Conservation (phyloP, 2,888 invertebrate species). For the Uloborus plumipes region DNA sequence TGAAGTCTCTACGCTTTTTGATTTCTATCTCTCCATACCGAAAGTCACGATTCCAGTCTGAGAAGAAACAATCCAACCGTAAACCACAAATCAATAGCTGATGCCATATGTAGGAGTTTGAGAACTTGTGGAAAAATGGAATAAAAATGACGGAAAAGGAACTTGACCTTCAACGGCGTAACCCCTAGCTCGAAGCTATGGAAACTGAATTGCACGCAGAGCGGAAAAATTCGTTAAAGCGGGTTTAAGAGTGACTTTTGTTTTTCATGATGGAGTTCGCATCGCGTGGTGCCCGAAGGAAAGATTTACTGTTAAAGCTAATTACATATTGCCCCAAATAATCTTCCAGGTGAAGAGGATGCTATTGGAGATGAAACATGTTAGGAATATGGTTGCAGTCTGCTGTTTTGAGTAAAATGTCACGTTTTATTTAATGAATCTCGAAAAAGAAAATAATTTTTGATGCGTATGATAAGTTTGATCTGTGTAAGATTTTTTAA, state of each 20-base stretch:
- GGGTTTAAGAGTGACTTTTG: conserved; percentile 8
- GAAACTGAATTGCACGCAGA: not conserved
- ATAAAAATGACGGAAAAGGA: not conserved
- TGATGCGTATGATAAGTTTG: too few species aligned
- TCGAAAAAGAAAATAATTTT: too few species aligned
- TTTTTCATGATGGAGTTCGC: too few species aligned
- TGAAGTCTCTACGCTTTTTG: not conserved
- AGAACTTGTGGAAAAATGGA: not conserved
- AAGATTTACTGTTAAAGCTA: too few species aligned
- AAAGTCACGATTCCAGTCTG: not conserved
- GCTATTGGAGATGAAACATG: not conserved
- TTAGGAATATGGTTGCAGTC: too few species aligned
- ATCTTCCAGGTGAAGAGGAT: not conserved
- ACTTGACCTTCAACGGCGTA: conserved; percentile 19
- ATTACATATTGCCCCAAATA: not conserved
- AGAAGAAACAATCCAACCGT: conserved; percentile 21
- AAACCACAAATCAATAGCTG: conserved; percentile 17
- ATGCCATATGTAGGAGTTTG: not conserved
- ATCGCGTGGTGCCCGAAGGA: too few species aligned
- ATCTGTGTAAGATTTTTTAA: too few species aligned
- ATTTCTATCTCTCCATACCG: not conserved
- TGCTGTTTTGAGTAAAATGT: too few species aligned
- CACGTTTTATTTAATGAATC: too few species aligned
- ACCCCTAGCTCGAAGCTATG: conserved; percentile 8
- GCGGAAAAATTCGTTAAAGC: conserved; percentile 16